Percentiles rank a stretch among this genome's conserved stretches.
Evolutionary conservation across 1,140 invertebrate genomes (phyloP).

Genomic region (Fopius arisanus): DNA sequence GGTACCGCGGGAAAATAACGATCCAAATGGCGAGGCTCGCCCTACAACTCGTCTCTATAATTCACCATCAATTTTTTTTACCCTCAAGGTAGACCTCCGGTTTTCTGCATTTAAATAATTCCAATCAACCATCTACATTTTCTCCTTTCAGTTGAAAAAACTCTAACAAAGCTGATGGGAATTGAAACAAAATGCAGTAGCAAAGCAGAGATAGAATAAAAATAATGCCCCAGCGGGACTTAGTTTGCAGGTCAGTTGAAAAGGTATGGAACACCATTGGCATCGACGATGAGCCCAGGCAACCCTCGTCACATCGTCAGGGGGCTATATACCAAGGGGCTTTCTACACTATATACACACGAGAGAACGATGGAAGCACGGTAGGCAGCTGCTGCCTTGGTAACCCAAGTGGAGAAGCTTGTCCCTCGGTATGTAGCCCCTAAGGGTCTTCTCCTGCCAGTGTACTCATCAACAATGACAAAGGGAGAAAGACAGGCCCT

Average conservation of each 20-base stretch:
- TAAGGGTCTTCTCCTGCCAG: constrained; percentile 24
- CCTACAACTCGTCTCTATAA: constrained; percentile 23
- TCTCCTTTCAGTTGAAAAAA: too few relatives aligned
- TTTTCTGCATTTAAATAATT: neutral
- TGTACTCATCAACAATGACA: constrained; percentile 37
- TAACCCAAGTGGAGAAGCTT: neutral
- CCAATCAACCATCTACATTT: too few relatives aligned
- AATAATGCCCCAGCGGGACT: constrained; percentile 57
- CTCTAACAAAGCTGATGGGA: neutral
- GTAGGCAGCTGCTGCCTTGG: constrained; percentile 33
- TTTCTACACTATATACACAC: neutral
- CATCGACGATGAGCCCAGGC: neutral
- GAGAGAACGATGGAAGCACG: neutral
- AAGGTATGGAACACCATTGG: neutral
- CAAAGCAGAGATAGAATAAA: constrained; percentile 37
- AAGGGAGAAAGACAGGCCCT: constrained; percentile 41
- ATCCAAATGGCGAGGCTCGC: constrained; percentile 9
- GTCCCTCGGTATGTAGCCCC: neutral
- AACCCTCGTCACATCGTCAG: neutral
- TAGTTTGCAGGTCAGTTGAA: constrained; percentile 24
- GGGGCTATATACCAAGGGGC: neutral
- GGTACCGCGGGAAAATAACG: constrained; percentile 14
- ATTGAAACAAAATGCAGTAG: neutral
- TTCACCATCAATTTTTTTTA: constrained; percentile 37
- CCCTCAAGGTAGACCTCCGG: constrained; percentile 14